Evolutionary conservation across 2,797 vertebrate genomes (phyloP).

Genomic region (Coregonus sp.): DNA sequence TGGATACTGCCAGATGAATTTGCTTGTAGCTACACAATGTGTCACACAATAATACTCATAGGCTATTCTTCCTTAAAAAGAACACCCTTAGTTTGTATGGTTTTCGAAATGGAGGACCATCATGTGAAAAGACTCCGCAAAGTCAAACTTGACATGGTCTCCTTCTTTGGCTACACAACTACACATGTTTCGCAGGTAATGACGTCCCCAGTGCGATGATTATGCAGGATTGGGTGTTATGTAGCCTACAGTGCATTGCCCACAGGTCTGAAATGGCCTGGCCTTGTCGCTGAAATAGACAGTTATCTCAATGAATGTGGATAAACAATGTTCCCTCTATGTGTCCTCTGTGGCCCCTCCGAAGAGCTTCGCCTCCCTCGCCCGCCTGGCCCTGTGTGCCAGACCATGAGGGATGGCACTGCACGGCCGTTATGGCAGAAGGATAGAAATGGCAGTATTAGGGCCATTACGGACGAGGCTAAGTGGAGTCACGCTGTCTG

Average conservation of each 20-base stretch:
- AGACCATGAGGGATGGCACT: constrained; percentile 36
- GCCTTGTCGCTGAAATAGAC: not conserved
- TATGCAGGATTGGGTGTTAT: not conserved
- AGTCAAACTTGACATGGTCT: not conserved
- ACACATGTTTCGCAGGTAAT: not conserved
- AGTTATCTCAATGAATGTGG: constrained; percentile 4
- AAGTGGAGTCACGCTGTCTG: constrained; percentile 66
- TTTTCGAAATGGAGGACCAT: not conserved
- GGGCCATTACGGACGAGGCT: constrained; percentile 64
- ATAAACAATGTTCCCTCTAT: not conserved
- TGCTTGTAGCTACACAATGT: not conserved
- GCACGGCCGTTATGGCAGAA: constrained; percentile 28
- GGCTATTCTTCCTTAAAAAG: not conserved
- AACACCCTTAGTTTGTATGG: not conserved
- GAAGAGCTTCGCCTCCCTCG: not conserved
- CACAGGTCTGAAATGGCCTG: not conserved
- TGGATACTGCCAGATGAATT: not conserved
- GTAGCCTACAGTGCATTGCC: not conserved
- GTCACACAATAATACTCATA: not conserved
- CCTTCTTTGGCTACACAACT: not conserved
- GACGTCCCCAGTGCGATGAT: not conserved
- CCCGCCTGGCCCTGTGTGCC: not conserved
- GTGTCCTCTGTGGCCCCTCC: not conserved
- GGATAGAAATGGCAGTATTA: constrained; percentile 56
- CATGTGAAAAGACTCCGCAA: constrained; percentile 7